Evolutionary conservation across 2,113 vertebrate genomes (phyloP).

Genomic region (Cheirogaleus medius): DNA sequence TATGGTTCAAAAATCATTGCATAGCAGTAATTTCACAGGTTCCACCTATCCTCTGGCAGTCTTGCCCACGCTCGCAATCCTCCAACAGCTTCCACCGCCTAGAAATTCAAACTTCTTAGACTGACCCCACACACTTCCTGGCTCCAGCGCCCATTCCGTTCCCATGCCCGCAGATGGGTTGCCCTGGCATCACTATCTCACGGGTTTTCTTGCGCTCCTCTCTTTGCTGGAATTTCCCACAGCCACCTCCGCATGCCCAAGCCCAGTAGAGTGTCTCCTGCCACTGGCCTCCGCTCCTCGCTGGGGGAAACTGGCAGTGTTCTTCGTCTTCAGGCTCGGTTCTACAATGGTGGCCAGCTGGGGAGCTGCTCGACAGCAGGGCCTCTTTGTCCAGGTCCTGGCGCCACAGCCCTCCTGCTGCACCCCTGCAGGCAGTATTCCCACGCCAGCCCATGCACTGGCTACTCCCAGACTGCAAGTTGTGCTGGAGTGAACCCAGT

Average conservation of each 20-base stretch:
- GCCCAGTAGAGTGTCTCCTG: not conserved
- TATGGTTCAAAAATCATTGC: not conserved
- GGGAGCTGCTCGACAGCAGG: not conserved
- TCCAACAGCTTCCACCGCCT: not conserved
- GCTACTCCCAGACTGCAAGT: not conserved
- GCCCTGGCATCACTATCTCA: not conserved
- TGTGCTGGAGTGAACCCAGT: too few relatives aligned
- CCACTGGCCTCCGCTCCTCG: not conserved
- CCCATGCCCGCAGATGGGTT: accelerated
- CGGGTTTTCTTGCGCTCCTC: not conserved
- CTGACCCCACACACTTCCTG: not conserved
- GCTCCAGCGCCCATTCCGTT: not conserved
- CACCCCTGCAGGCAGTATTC: not conserved
- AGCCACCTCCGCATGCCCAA: not conserved
- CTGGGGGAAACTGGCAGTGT: accelerated
- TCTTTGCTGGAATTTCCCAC: not conserved
- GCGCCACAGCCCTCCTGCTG: not conserved
- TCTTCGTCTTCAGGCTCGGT: not conserved
- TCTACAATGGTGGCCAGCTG: not conserved
- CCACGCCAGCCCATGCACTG: too few relatives aligned
- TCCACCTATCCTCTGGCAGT: not conserved
- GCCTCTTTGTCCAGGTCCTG: not conserved
- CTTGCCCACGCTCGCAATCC: not conserved
- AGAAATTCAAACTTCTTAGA: not conserved
- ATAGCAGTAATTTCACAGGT: not conserved